A percentile compares a stretch with the other conserved stretches of the same genome.
phyloP scores from a whole-genome alignment of 2,797 vertebrate genomes.

The Enteromius trimaculatus region DNA sequence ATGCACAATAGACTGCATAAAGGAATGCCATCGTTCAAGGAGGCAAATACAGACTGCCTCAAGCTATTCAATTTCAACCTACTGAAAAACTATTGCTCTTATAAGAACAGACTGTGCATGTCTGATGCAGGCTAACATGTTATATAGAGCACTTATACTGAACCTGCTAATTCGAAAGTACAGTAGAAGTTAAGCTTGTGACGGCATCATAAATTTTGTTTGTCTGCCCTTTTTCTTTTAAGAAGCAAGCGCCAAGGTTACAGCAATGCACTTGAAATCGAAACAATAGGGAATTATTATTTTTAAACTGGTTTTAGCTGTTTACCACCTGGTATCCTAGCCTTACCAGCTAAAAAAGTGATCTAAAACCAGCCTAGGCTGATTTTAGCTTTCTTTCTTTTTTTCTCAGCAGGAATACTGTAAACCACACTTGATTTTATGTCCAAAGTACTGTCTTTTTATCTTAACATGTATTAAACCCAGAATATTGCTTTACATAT shows the following conservation, averaged over 20 bases:
- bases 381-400: too few species aligned
- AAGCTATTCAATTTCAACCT: conserved; percentile 38
- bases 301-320: background rate
- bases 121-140: conserved; percentile 29
- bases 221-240: background rate
- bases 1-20: conserved; percentile 57
- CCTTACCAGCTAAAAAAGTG: too few species aligned
- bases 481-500: background rate
- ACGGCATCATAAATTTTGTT: background rate
- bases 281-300: background rate
- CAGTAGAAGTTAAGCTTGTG: background rate
- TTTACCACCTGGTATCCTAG: too few species aligned
- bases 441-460: background rate
- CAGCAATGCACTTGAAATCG: background rate
- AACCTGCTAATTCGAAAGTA: background rate
- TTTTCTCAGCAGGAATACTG: background rate
- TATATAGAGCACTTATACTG: background rate
- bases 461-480: background rate
- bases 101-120: conserved; percentile 29
- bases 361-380: too few species aligned
- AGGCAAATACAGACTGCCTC: conserved; percentile 39
- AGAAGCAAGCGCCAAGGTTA: background rate
- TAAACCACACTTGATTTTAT: background rate
- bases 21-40: conserved; percentile 36
- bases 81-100: conserved; percentile 38